phyloP scores from a whole-genome alignment of 53 echinoderm and acorn worm genomes.

The Echinometra lucunter region DNA sequence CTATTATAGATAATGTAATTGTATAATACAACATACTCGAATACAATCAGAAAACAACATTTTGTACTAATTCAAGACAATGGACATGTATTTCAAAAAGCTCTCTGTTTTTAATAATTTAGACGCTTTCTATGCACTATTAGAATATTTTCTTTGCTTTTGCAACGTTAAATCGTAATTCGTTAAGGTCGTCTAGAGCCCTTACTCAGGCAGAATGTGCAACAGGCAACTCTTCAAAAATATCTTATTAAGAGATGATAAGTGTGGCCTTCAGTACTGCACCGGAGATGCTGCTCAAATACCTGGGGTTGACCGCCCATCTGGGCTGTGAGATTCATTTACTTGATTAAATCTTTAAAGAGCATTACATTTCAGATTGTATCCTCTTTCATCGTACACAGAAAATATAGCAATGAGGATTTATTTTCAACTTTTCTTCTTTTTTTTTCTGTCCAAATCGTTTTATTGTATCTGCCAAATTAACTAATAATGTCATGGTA shows the following conservation, averaged over 20 bases:
- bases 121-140: neutral
- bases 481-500: no score
- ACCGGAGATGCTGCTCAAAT: neutral
- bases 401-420: no score
- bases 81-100: no score
- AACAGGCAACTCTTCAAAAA: neutral
- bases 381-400: no score
- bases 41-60: no score
- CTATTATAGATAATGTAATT: no score
- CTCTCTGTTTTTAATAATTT: no score
- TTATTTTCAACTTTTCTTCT: no score
- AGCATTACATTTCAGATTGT: neutral
- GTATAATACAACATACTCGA: no score
- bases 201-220: neutral
- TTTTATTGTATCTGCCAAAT: no score
- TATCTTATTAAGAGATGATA: neutral
- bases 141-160: neutral
- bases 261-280: neutral
- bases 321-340: neutral
- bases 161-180: neutral
- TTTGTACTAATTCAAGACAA: no score
- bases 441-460: no score
- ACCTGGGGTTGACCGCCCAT: neutral
- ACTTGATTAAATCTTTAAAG: neutral
- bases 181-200: neutral